Percentiles rank a stretch among this genome's conserved stretches.
These are phyloP conservation scores for Sympetrum striolatum DNA, from an alignment of 2,888 invertebrate genomes.

Conservation along the genomic window DNA sequence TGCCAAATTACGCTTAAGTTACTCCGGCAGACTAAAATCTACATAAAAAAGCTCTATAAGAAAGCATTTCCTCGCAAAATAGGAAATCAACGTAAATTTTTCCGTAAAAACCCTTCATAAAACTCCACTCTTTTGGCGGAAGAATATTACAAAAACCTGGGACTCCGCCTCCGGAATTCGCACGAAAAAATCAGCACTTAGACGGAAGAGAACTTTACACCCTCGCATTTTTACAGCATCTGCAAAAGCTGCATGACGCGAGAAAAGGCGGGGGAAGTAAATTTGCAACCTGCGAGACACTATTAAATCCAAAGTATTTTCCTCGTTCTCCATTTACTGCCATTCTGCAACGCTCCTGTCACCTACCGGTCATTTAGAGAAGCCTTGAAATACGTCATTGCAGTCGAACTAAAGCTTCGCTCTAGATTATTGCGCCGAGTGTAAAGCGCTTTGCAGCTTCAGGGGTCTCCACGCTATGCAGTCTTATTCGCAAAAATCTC, in stretches of 20 bases:
- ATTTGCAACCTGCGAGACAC: not conserved
- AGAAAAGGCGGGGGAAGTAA: not conserved
- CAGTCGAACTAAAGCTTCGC: not conserved
- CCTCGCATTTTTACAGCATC: slow-evolving; percentile 4
- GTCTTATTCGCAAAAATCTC: not conserved
- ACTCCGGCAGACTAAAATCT: no score
- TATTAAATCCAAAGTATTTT: slow-evolving; percentile 19
- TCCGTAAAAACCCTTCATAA: not conserved
- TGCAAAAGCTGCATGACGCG: slow-evolving; percentile 4
- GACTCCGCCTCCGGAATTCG: not conserved
- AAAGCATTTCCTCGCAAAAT: not conserved
- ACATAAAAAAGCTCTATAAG: no score
- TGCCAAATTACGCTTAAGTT: no score
- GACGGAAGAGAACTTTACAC: not conserved
- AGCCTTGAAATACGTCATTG: slow-evolving; percentile 1
- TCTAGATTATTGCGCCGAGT: not conserved
- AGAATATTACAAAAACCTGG: not conserved
- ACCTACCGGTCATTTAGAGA: not conserved
- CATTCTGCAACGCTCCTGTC: not conserved
- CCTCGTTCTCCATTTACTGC: not conserved
- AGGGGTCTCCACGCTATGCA: not conserved
- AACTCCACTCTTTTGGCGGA: not conserved
- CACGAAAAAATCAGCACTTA: not conserved
- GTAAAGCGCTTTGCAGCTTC: not conserved
- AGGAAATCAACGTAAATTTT: not conserved